phyloP scores from a whole-genome alignment of 2,113 vertebrate species.

The Meles meles region DNA sequence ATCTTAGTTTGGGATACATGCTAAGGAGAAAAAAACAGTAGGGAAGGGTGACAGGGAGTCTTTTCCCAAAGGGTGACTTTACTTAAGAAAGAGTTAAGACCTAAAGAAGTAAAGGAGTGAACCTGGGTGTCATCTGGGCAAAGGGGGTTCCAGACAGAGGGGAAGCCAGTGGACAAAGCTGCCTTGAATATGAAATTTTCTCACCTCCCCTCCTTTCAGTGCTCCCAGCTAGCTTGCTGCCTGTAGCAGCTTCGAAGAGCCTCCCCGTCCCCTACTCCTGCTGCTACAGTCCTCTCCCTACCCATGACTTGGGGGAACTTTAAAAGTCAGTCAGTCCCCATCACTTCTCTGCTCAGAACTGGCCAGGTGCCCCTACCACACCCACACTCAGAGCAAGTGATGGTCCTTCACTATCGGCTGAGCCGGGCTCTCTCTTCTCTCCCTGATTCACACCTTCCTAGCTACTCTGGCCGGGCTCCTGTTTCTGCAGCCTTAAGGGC shows the following conservation, averaged over 20 bases:
- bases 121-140: background rate
- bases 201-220: rapidly evolving
- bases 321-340: background rate
- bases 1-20: background rate
- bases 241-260: background rate
- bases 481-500: background rate
- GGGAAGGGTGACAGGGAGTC: background rate
- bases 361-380: background rate
- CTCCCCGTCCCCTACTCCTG: background rate
- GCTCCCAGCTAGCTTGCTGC: background rate
- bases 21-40: background rate
- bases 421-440: background rate
- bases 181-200: background rate
- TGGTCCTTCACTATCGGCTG: rapidly evolving
- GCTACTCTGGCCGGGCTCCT: background rate
- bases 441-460: background rate
- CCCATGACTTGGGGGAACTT: background rate
- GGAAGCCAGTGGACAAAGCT: background rate
- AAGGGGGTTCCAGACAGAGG: background rate
- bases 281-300: background rate
- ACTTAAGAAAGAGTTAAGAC: background rate
- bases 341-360: background rate
- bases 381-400: background rate
- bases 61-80: background rate
- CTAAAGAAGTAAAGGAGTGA: background rate